Evolutionary conservation across 2,113 vertebrate species (phyloP), one percentile per base, ranked within the genome.

Genomic region (Aegotheles bennettii): DNA sequence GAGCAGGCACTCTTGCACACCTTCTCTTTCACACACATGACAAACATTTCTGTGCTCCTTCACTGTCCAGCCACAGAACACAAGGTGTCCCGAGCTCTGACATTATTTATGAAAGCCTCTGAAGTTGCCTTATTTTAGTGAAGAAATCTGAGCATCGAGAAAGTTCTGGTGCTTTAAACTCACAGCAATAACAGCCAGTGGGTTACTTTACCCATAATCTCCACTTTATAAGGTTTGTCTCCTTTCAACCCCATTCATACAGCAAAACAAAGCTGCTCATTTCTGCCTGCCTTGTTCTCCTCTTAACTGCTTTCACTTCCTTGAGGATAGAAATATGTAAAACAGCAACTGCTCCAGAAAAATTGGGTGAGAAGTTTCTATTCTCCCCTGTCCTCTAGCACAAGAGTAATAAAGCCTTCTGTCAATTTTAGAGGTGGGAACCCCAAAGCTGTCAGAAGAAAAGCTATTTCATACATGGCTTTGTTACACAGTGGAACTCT

Each of bases 291-390:
- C 48, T 78, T 78, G 11, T 64, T 82, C 40, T 91, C 48, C 23
- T 59, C 73, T 60, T 68, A 80, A 89, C 53, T 85, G 67, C 53
- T 48, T 89, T 82, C 10, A 5, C 51, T 79, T 94, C 86, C 69
- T 87, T 61, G 35, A 95, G 57, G 81, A 91, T 1, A 92, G 26
- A 75, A 87, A 86, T 84, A 71, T 53, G 53, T 75, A 92, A 93
- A 92, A 74, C 10, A 84, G 29, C 29, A 78, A 92, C 24, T 59
- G 69, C 80, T 87, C 85, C 76, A 82, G 73, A 92, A 94, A 89
- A 94, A 71, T 60, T 48, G 68, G 21, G 61, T 91, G 57, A 94
- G 77, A 94, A 91, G 45, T 95, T 96, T 91, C 77, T 91, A 48
- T 82, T 84, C 19, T 93, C 81, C 80, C 6, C 2, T 84, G 69